Evolutionary conservation across 2,888 invertebrate genomes (phyloP), one percentile per base, ranked within the genome.

Genomic region (Dolichopus griseipennis): DNA sequence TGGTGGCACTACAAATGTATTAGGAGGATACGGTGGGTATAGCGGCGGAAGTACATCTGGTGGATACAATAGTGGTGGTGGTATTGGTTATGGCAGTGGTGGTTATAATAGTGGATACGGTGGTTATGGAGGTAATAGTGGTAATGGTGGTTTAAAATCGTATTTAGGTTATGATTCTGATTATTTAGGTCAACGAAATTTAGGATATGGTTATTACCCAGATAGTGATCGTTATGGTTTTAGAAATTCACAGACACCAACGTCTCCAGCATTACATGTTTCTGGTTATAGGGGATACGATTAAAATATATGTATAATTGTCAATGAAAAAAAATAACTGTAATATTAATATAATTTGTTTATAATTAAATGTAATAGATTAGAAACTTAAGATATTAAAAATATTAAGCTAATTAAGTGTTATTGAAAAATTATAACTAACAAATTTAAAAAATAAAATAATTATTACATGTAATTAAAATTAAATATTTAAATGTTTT

Each of bases 101-200:
- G 27, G 27, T 27, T 27, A 27, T 27, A 27, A 22, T 34, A 2
- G 62, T 20, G 20, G 37, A 33, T 20, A 20, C 37, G 33, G 81
- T 5, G 85, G 86, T 5, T 86, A 86, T 73, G 86, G 86, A 1
- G 86, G 87, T 2, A 85, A 84, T 71, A 83, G 85, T 68, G 87
- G 87, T 73, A 86, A 85, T 76, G 86, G 86, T 52, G 86, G 86
- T 27, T 76, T 86, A 0, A 81, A 76, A 66, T 85, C 86, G 43
- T 87, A 87, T 74, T 83, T 81, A 65, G 87, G 87, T 9, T 86
- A 87, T 76, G 84, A 83, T 75, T 84, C 85, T 0, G 77, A 78
- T 71, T 86, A 86, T 73, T 79, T 79, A 75, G 85, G 85, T 8
- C 82, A 81, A 41, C 81, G 85, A 67, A 85, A 87, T 78, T 80